Percentiles rank a stretch among this genome's conserved stretches.
phyloP scores from a whole-genome alignment of 2,113 vertebrate species.

The Dryoscopus gambensis region DNA sequence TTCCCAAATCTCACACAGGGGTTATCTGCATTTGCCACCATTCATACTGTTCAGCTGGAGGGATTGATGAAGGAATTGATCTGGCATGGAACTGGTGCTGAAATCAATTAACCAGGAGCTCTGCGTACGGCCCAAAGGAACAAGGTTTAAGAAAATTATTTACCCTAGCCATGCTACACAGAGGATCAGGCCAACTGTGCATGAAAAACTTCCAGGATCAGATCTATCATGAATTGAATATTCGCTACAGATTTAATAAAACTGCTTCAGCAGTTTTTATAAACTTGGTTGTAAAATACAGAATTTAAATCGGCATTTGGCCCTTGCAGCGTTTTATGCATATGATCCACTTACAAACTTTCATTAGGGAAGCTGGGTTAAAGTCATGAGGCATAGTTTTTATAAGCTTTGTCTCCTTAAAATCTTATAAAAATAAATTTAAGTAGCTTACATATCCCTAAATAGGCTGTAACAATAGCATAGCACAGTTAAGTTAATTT shows the following conservation, averaged over 20 bases:
- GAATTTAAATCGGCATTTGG: conserved; percentile 58
- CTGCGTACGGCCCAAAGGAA: not conserved
- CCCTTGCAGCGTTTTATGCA: conserved; percentile 47
- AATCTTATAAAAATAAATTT: conserved; percentile 67
- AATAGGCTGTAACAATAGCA: conserved; percentile 57
- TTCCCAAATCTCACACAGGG: not conserved
- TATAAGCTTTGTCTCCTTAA: conserved; percentile 63
- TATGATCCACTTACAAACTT: conserved; percentile 42
- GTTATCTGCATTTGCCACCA: not conserved
- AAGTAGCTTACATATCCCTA: conserved; percentile 58
- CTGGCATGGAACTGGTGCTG: not conserved
- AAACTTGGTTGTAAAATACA: conserved; percentile 58
- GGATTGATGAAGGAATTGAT: not conserved
- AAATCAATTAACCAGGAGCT: not conserved
- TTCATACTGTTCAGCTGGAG: not conserved
- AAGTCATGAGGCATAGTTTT: conserved; percentile 33
- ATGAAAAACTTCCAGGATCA: conserved; percentile 20
- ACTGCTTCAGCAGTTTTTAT: conserved; percentile 46
- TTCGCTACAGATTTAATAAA: conserved; percentile 52
- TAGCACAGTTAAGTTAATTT: conserved; percentile 60
- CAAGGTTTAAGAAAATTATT: not conserved
- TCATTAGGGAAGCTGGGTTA: conserved; percentile 49
- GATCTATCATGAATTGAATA: not conserved
- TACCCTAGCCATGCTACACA: not conserved
- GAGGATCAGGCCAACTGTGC: not conserved